Conservation (phyloP, 1,140 invertebrate genomes). For the Philaenus spumarius region DNA sequence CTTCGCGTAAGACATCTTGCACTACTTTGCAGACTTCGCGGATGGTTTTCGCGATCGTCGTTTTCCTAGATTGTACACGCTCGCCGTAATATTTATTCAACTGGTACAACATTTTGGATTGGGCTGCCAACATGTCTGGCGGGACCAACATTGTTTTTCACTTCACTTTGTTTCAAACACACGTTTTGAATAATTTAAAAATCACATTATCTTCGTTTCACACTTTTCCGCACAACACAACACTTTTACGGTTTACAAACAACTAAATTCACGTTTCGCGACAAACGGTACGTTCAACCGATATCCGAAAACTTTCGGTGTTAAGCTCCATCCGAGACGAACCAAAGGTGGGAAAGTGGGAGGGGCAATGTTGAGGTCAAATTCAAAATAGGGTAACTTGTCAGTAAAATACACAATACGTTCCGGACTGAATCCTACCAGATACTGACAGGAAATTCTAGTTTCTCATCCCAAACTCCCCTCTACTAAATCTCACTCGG, state of each 20-base stretch:
- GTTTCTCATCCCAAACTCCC: conserved; percentile 1
- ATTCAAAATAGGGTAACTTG: conserved; percentile 34
- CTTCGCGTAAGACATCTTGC: conserved; percentile 92
- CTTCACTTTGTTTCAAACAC: conserved; percentile 9
- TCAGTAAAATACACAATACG: conserved; percentile 25
- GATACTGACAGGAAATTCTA: conserved; percentile 17
- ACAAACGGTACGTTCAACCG: too few species aligned
- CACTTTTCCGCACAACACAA: too few species aligned
- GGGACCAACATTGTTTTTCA: conserved; percentile 65
- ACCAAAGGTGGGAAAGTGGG: too few species aligned
- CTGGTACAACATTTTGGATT: conserved; percentile 86
- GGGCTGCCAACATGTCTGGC: conserved; percentile 74
- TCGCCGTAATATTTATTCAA: conserved; percentile 92
- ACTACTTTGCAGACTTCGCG: conserved; percentile 92
- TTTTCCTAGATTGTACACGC: conserved; percentile 75
- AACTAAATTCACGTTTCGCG: too few species aligned
- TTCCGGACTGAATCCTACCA: conserved; percentile 1
- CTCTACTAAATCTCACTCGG: background rate
- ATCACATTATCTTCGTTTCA: too few species aligned
- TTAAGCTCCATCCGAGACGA: too few species aligned
- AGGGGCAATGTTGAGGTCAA: too few species aligned
- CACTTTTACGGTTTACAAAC: too few species aligned
- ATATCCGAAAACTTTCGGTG: too few species aligned
- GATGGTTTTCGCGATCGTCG: conserved; percentile 77
- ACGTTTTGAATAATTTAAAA: too few species aligned